Percentiles rank a stretch among this genome's conserved stretches.
Conservation (phyloP, 2,797 vertebrate genomes). For the Chloroceryle inda region DNA sequence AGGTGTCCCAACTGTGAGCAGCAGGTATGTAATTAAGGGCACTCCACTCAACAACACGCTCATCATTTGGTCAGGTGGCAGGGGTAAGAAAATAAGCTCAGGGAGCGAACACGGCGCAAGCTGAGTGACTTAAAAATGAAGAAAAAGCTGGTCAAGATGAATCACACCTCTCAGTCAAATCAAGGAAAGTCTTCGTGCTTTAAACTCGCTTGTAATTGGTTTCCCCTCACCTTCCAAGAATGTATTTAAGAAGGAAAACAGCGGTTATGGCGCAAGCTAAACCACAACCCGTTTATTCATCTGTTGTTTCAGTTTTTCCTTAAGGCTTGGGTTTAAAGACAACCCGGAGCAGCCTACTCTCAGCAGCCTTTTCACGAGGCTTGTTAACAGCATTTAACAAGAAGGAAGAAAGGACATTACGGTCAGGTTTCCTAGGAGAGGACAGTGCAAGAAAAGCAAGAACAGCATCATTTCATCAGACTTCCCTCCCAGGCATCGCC, state of each 20-base stretch:
- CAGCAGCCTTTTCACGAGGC: neutral
- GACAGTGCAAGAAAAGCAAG: neutral
- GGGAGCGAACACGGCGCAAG: neutral
- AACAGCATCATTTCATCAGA: neutral
- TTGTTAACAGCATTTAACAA: neutral
- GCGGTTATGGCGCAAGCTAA: neutral
- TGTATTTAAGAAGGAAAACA: neutral
- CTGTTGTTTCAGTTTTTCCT: constrained; percentile 34
- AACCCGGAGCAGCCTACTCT: neutral
- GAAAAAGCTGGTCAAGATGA: neutral
- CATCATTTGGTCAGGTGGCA: neutral
- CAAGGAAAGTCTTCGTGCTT: neutral
- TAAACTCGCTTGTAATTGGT: neutral
- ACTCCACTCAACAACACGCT: fast-evolving
- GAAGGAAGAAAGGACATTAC: neutral
- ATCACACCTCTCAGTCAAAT: neutral
- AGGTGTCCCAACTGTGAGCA: neutral
- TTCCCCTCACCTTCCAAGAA: constrained; percentile 10
- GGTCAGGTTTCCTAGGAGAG: neutral
- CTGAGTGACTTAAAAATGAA: neutral
- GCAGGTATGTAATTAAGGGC: neutral
- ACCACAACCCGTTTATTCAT: neutral
- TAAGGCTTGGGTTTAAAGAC: neutral
- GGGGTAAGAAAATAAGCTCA: neutral
- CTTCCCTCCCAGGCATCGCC: neutral